A percentile compares a stretch with the other conserved stretches of the same genome.
Evolutionary conservation across 1,140 invertebrate species (phyloP).

Genomic region (Apis cerana): DNA sequence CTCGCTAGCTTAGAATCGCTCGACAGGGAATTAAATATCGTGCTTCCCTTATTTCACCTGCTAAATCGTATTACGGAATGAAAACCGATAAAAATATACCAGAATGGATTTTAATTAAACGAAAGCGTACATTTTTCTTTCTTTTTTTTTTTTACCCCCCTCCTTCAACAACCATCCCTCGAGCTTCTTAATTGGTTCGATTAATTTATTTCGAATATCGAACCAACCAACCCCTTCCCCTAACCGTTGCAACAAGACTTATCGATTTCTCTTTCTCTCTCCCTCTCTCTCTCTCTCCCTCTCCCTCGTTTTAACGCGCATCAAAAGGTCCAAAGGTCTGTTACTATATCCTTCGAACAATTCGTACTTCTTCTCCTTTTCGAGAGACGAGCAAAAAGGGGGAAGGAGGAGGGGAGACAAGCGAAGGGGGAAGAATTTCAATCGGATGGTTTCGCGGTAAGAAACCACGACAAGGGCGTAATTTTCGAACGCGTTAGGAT

Average conservation of each 20-base stretch:
- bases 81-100: background rate
- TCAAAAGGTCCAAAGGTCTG: background rate
- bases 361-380: background rate
- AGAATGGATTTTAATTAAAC: background rate
- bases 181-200: background rate
- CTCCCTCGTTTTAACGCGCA: background rate
- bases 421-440: conserved; percentile 14
- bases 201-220: background rate
- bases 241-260: background rate
- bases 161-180: too few relatives aligned
- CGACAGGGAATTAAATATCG: too few relatives aligned
- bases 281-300: too few relatives aligned
- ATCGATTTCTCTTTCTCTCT: conserved; percentile 8
- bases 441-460: background rate
- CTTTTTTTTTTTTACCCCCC: too few relatives aligned
- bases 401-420: too few relatives aligned
- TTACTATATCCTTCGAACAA: background rate
- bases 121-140: too few relatives aligned
- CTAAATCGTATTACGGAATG: background rate
- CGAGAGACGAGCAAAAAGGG: too few relatives aligned
- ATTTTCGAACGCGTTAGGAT: background rate
- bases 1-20: too few relatives aligned
- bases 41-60: too few relatives aligned
- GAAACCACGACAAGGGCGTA: background rate
- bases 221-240: background rate